Base-by-base conservation (phyloP, 2,888 invertebrate species). In the Himalopsyche japonica region DNA sequence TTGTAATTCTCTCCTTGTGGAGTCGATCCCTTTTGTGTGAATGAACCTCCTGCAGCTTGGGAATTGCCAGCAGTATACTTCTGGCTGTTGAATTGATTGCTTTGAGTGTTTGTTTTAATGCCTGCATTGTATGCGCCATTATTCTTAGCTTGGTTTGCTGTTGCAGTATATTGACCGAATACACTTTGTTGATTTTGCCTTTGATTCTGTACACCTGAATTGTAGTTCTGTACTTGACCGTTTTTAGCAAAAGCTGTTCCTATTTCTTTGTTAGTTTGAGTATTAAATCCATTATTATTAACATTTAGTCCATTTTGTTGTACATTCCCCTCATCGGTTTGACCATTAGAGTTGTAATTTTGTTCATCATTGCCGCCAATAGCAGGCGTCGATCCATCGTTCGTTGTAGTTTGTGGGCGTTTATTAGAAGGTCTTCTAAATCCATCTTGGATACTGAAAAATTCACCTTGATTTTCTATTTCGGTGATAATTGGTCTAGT, bases 401-500 rank as follows among this genome's bases (percentile, higher is more conserved):
- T n/a, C 2, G 47, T 77, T 18, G n/a, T 30, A 43, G 20, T 49
- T 76, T 82, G 84, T 34, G 34, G n/a, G n/a, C 37, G 48, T 76
- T 48, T 81, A 49, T 76, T 64, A 37, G 70, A 57, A 48, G 82
- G 79, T 15, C 47, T 82, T 24, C 77, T 32, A 24, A 20, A 37
- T 15, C 49, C 64, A 18, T 86, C 82, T 76, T 84, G 81, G 4
- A 84, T 48, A 81, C 86, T 86, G 76, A 49, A 86, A 64, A 84
- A 86, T 79, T 84, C 84, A 79, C 86, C 86, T 82, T 81, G 82
- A 82, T 84, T 86, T 15, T 70, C 70, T 70, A 70, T 70, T 70
- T 70, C 70, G 15, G 70, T 70, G 27, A 30, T 70, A 70, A 70
- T 27, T 30, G 70, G 70, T 5, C 70, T 70, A 24, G 27, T 24